Evolutionary conservation across 2,113 vertebrate species (phyloP).

Genomic region (Neodon shergylaensis): DNA sequence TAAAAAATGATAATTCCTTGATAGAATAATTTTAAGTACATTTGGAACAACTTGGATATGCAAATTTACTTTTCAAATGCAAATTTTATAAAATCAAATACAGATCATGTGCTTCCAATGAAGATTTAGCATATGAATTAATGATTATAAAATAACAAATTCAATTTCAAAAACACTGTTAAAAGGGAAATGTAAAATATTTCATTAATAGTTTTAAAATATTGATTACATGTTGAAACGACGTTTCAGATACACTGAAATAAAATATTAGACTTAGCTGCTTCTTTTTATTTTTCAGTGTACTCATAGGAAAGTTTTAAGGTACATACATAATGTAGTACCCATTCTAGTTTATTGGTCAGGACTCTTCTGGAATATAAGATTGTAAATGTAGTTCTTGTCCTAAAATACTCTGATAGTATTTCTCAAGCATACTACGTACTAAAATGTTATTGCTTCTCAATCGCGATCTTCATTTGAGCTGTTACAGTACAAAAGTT

Average conservation of each 20-base stretch:
- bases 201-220: constrained; percentile 58
- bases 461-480: neutral
- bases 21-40: constrained; percentile 1
- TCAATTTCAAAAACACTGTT: constrained; percentile 35
- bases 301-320: neutral
- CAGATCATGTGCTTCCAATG: neutral
- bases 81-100: constrained; percentile 59
- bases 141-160: neutral
- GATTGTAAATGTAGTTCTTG: neutral
- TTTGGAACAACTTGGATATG: constrained; percentile 21
- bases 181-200: constrained; percentile 17
- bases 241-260: constrained; percentile 9
- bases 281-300: neutral
- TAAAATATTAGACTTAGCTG: constrained; percentile 45
- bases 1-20: constrained; percentile 13
- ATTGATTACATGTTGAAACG: constrained; percentile 29
- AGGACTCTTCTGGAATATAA: neutral
- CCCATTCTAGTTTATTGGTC: neutral
- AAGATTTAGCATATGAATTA: constrained; percentile 41
- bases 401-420: neutral
- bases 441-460: constrained; percentile 1
- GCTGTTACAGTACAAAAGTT: neutral
- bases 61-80: constrained; percentile 58
- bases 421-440: neutral
- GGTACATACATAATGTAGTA: neutral